Percentiles rank a stretch among this genome's conserved stretches.
phyloP scores from a whole-genome alignment of 2,113 vertebrate species.

The Crotalus horridus region DNA sequence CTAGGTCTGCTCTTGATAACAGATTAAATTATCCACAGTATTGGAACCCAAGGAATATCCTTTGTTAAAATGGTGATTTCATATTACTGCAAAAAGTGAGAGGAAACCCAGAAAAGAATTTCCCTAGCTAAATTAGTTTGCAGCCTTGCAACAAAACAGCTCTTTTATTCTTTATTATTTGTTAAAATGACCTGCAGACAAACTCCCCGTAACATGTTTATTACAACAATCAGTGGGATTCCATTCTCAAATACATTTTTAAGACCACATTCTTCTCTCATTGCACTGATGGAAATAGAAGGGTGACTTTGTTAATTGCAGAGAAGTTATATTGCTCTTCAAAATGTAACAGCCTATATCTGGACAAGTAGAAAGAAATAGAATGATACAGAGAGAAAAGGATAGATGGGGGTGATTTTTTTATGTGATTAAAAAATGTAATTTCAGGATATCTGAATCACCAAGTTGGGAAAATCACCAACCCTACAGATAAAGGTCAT shows the following conservation, averaged over 20 bases:
- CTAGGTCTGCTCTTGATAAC: background rate
- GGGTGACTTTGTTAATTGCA: constrained; percentile 19
- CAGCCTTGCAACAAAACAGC: constrained; percentile 5
- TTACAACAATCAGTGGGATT: constrained; percentile 5
- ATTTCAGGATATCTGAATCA: background rate
- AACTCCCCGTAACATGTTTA: constrained; percentile 12
- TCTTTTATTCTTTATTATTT: background rate
- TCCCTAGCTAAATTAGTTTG: constrained; percentile 7
- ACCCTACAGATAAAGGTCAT: background rate
- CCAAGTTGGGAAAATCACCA: background rate
- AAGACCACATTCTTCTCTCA: background rate
- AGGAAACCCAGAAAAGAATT: background rate
- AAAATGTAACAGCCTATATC: constrained; percentile 9
- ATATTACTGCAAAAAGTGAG: background rate
- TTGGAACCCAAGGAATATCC: background rate
- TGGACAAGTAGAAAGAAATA: background rate
- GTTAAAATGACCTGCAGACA: constrained; percentile 10
- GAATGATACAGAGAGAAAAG: background rate
- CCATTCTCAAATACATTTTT: constrained; percentile 7
- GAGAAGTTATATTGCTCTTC: constrained; percentile 11
- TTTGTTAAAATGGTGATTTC: background rate
- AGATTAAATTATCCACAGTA: background rate
- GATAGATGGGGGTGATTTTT: background rate
- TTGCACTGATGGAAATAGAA: constrained; percentile 8
- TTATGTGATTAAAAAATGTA: background rate